Evolutionary conservation across 2,113 vertebrate species (phyloP).

Genomic region (Madoqua kirkii): DNA sequence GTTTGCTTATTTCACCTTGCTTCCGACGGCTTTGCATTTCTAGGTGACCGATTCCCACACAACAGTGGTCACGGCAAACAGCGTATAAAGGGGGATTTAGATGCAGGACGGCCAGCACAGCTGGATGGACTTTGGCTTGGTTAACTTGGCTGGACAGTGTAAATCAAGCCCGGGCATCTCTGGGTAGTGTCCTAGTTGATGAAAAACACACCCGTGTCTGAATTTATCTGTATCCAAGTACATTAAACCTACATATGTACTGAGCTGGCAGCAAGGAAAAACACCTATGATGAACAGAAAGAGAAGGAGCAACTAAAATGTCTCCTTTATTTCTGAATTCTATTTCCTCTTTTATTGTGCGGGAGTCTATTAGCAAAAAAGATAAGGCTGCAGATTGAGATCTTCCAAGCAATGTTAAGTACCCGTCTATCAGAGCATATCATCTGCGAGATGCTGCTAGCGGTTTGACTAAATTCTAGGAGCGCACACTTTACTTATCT

Average conservation of each 20-base stretch:
- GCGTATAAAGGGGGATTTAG: neutral
- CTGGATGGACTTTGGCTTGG: neutral
- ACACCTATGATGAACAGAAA: neutral
- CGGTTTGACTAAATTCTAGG: neutral
- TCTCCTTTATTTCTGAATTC: conserved; percentile 29
- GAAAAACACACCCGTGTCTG: conserved; percentile 41
- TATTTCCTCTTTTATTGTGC: conserved; percentile 23
- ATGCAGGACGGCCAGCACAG: neutral
- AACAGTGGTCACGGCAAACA: neutral
- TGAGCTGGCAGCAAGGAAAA: neutral
- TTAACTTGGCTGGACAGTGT: neutral
- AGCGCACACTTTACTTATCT: conserved; percentile 42
- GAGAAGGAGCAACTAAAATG: neutral
- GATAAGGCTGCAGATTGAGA: conserved; percentile 39
- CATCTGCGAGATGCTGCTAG: neutral
- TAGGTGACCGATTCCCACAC: conserved; percentile 38
- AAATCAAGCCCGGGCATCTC: neutral
- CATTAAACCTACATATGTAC: neutral
- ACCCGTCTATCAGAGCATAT: neutral
- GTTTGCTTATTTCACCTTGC: conserved; percentile 18
- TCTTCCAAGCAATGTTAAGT: conserved; percentile 32
- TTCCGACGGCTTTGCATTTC: neutral
- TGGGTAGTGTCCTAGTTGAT: neutral
- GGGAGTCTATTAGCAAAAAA: conserved; percentile 48
- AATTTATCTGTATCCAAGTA: neutral